A percentile compares a stretch with the other conserved stretches of the same genome.
Evolutionary conservation across 2,797 vertebrate genomes (phyloP).

Genomic region (Sebastes baramenuke): DNA sequence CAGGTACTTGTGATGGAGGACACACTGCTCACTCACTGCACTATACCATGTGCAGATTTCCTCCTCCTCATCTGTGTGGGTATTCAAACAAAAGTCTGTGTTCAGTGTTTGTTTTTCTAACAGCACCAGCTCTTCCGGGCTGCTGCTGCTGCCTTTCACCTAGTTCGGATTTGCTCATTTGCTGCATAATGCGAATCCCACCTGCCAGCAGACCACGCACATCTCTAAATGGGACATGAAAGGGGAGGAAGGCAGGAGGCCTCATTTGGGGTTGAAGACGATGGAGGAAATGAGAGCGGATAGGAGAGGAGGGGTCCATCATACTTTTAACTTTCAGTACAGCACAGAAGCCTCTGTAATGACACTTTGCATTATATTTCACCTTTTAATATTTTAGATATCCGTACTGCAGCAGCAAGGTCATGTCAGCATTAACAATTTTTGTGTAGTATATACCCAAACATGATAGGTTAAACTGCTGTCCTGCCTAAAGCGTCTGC

Average conservation of each 20-base stretch:
- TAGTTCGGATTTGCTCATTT: conserved; percentile 20
- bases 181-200: conserved; percentile 41
- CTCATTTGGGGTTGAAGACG: conserved; percentile 7
- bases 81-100: conserved; percentile 6
- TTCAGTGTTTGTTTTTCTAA: conserved; percentile 10
- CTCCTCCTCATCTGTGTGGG: not conserved
- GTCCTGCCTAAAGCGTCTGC: conserved; percentile 18
- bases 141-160: conserved; percentile 17
- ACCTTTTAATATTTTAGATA: not conserved
- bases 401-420: not conserved
- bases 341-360: not conserved
- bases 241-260: conserved; percentile 23
- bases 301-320: not conserved
- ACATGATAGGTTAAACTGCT: not conserved
- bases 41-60: not conserved
- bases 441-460: not conserved
- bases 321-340: not conserved
- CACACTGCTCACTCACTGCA: not conserved
- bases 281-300: conserved; percentile 7
- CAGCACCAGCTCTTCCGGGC: not conserved
- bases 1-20: not conserved
- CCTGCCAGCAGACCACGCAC: conserved; percentile 22
- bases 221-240: conserved; percentile 11
- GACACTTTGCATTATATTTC: not conserved
- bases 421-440: not conserved